Evolutionary conservation across 2,113 vertebrate genomes (phyloP).

Genomic region (Paramormyrops kingsleyae): DNA sequence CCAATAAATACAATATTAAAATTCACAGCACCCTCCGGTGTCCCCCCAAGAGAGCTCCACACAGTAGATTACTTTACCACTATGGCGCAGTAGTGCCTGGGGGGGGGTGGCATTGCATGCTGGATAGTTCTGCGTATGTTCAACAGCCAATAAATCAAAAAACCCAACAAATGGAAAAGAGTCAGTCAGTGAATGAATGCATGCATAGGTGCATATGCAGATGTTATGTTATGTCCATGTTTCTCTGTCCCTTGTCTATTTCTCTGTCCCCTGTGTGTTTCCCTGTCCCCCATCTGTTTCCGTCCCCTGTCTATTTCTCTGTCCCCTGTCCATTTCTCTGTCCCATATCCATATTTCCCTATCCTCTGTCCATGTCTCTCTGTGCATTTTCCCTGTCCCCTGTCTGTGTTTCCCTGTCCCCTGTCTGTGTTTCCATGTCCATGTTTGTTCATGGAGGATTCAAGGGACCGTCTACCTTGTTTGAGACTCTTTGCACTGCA

Average conservation of each 20-base stretch:
- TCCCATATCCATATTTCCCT: too few relatives aligned
- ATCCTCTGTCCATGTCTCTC: not conserved
- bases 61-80: not conserved
- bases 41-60: not conserved
- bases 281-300: not conserved
- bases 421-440: not conserved
- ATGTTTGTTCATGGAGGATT: not conserved
- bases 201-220: not conserved
- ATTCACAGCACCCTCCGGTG: not conserved
- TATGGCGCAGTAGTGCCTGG: not conserved
- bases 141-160: not conserved
- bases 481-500: not conserved
- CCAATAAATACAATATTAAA: not conserved
- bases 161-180: not conserved
- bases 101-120: not conserved
- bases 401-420: not conserved
- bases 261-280: not conserved
- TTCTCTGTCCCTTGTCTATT: not conserved
- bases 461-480: not conserved
- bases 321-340: too few relatives aligned
- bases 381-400: not conserved
- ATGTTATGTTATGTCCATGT: not conserved
- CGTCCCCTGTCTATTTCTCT: too few relatives aligned
- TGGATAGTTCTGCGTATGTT: not conserved
- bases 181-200: not conserved